A percentile compares a stretch with the other conserved stretches of the same genome.
phyloP scores from a whole-genome alignment of 2,888 invertebrate genomes.

The Chrysolina americana region DNA sequence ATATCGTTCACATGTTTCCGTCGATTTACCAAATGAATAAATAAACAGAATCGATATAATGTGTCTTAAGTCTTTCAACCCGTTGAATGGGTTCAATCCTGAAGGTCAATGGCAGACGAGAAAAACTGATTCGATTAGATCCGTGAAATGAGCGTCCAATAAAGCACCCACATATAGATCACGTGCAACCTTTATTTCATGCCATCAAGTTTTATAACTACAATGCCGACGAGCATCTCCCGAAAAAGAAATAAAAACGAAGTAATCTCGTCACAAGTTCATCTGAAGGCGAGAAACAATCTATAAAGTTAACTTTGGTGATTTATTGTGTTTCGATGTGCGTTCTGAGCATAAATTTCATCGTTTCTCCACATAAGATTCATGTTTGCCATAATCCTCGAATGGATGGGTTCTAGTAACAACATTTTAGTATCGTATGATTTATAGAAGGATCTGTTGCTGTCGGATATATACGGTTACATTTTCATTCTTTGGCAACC shows the following conservation, averaged over 20 bases:
- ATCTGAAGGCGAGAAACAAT: conserved; percentile 42
- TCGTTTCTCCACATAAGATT: conserved; percentile 35
- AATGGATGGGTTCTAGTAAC: conserved; percentile 12
- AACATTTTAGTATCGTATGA: conserved; percentile 14
- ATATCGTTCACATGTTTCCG: no score
- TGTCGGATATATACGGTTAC: not conserved
- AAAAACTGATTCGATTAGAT: not conserved
- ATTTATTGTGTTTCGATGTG: conserved; percentile 50
- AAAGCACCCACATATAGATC: conserved; percentile 57
- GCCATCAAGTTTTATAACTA: conserved; percentile 57
- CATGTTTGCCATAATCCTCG: conserved; percentile 27
- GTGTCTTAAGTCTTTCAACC: not conserved
- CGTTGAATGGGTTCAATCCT: not conserved
- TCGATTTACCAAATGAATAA: no score
- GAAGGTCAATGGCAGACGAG: no score
- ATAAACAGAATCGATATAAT: no score
- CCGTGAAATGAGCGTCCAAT: not conserved
- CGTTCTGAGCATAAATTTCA: conserved; percentile 47
- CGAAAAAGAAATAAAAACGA: conserved; percentile 45
- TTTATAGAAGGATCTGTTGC: conserved; percentile 13
- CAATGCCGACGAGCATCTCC: conserved; percentile 45
- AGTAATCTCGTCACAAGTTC: conserved; percentile 52
- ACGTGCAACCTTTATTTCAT: conserved; percentile 60
- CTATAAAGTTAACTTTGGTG: conserved; percentile 48
- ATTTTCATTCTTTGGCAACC: no score